Evolutionary conservation across 2,797 vertebrate genomes (phyloP).

Genomic region (Gephyroberyx darwinii): DNA sequence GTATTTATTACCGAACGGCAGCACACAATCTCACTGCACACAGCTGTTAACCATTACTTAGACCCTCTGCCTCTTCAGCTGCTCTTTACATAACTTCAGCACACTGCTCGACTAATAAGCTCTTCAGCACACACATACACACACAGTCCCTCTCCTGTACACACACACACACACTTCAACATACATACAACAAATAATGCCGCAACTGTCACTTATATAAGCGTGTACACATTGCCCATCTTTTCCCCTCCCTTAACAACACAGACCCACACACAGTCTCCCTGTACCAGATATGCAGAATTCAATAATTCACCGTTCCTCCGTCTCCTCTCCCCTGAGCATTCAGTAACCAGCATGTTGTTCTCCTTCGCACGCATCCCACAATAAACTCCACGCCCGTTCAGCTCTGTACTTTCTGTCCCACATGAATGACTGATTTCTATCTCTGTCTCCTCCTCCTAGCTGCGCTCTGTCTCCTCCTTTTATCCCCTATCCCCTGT

Average conservation of each 20-base stretch:
- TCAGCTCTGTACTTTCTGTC: conserved; percentile 11
- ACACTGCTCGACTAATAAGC: conserved; percentile 15
- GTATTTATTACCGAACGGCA: not conserved
- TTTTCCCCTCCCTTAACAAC: conserved; percentile 27
- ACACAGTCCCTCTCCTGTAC: conserved; percentile 1
- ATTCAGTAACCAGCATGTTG: conserved; percentile 42
- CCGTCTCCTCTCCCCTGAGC: conserved; percentile 60
- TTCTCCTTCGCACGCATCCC: conserved; percentile 43
- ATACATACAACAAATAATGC: conserved; percentile 47
- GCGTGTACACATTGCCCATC: conserved; percentile 20
- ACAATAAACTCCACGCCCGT: conserved; percentile 36
- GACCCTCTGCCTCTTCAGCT: conserved; percentile 2
- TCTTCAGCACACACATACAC: conserved; percentile 27
- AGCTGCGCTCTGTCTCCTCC: conserved; percentile 38
- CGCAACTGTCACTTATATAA: conserved; percentile 53
- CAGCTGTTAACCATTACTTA: not conserved
- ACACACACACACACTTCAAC: not conserved
- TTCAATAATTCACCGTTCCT: conserved; percentile 70
- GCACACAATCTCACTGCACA: conserved; percentile 8
- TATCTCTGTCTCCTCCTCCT: conserved; percentile 50
- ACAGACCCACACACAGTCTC: conserved; percentile 37
- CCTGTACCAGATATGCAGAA: conserved; percentile 34
- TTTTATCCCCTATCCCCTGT: conserved; percentile 23
- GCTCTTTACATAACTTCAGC: conserved; percentile 19
- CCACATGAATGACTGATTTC: conserved; percentile 36